Evolutionary conservation across 2,113 vertebrate genomes (phyloP).

Genomic region (Mormyrus lacerda): DNA sequence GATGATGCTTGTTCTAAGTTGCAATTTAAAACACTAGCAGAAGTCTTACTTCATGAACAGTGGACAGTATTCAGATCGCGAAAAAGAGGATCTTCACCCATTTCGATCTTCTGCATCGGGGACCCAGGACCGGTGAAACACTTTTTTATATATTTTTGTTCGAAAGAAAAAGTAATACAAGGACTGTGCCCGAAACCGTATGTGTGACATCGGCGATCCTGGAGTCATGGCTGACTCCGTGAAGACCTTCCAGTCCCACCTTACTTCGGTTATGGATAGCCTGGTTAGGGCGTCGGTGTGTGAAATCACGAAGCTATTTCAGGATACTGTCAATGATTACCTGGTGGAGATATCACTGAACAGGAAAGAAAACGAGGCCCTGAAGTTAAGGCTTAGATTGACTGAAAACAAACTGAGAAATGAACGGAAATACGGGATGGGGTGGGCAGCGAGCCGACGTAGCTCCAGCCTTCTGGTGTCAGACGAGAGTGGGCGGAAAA

Average conservation of each 20-base stretch:
- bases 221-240: constrained; percentile 57
- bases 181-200: neutral
- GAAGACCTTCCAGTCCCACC: constrained; percentile 63
- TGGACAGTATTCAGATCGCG: neutral
- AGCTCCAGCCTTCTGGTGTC: constrained; percentile 43
- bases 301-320: constrained; percentile 68
- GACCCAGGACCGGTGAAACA: neutral
- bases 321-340: constrained; percentile 67
- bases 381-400: constrained; percentile 58
- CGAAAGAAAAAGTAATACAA: neutral
- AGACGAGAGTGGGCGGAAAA: constrained; percentile 49
- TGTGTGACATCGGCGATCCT: neutral
- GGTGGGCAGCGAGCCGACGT: constrained; percentile 63
- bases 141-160: neutral
- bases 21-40: neutral
- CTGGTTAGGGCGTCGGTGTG: constrained; percentile 65
- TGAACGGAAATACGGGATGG: constrained; percentile 64
- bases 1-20: neutral
- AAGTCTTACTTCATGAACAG: neutral
- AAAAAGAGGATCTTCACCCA: neutral
- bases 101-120: neutral
- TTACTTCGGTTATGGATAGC: constrained; percentile 68
- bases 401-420: constrained; percentile 63
- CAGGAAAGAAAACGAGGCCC: constrained; percentile 65
- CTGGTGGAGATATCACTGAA: constrained; percentile 68